phyloP scores from a whole-genome alignment of 2,797 vertebrate genomes.

The Poecile montanus region DNA sequence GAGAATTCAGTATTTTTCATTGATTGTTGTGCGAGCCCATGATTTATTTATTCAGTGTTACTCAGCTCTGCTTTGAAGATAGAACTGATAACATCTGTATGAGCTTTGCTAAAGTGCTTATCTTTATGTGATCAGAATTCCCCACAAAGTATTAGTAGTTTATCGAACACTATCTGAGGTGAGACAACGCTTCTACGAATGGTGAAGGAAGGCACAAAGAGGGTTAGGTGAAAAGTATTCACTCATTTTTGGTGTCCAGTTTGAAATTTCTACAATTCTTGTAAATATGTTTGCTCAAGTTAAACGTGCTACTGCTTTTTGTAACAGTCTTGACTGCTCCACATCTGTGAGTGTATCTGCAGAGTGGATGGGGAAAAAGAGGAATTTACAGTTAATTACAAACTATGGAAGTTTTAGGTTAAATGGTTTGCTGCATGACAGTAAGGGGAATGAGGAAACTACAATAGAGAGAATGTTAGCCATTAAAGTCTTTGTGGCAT shows the following conservation, averaged over 20 bases:
- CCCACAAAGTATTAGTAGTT: not conserved
- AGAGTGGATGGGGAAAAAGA: not conserved
- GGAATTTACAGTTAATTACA: not conserved
- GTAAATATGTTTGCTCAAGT: not conserved
- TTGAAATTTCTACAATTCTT: not conserved
- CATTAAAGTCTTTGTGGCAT: not conserved
- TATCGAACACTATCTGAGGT: not conserved
- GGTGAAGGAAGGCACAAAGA: not conserved
- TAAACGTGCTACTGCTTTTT: not conserved
- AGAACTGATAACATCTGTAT: not conserved
- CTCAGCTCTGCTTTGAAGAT: conserved; percentile 8
- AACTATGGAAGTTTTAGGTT: not conserved
- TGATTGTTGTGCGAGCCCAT: not conserved
- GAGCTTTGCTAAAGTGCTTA: not conserved
- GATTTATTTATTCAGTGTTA: not conserved
- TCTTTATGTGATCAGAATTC: not conserved
- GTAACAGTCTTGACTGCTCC: not conserved
- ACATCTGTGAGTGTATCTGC: not conserved
- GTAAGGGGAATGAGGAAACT: not conserved
- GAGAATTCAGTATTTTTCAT: not conserved
- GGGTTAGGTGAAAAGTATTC: not conserved
- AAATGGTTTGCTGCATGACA: not conserved
- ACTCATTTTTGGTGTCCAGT: not conserved
- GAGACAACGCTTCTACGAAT: not conserved
- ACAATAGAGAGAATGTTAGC: not conserved